Percentiles rank a stretch among this genome's conserved stretches.
These are phyloP conservation scores for Pharmacophagus antenor DNA, from an alignment of 2,888 invertebrate genomes.

Conservation along the genomic window DNA sequence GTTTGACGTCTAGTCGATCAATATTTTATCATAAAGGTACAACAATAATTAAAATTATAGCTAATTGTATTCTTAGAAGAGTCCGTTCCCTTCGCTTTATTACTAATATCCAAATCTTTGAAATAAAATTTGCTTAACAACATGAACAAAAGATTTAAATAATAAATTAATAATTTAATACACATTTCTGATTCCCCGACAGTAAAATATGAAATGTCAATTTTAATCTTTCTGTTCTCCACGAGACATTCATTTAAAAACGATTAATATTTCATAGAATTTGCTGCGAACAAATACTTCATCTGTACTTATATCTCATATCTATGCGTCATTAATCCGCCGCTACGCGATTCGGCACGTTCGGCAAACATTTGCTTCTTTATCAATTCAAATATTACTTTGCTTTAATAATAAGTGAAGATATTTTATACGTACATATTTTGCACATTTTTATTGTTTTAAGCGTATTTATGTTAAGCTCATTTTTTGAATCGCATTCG, in stretches of 20 bases:
- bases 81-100: too few relatives aligned
- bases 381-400: conserved; percentile 4
- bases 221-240: neutral
- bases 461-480: neutral
- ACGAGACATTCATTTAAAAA: neutral
- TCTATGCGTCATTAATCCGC: neutral
- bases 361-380: conserved; percentile 3
- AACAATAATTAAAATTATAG: too few relatives aligned
- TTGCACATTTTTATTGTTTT: neutral
- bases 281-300: neutral
- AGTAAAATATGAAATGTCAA: too few relatives aligned
- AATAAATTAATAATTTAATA: too few relatives aligned
- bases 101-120: too few relatives aligned
- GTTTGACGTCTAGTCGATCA: too few relatives aligned
- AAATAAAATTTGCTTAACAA: too few relatives aligned
- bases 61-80: too few relatives aligned
- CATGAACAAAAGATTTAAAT: too few relatives aligned
- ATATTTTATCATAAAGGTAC: too few relatives aligned
- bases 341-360: conserved; percentile 2
- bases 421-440: neutral
- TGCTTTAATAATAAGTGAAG: conserved; percentile 1
- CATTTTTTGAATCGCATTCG: neutral
- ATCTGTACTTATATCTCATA: neutral
- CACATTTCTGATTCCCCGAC: too few relatives aligned
- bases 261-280: neutral